Base-by-base conservation (phyloP, 2,113 vertebrate genomes). In the Actenoides hombroni region DNA sequence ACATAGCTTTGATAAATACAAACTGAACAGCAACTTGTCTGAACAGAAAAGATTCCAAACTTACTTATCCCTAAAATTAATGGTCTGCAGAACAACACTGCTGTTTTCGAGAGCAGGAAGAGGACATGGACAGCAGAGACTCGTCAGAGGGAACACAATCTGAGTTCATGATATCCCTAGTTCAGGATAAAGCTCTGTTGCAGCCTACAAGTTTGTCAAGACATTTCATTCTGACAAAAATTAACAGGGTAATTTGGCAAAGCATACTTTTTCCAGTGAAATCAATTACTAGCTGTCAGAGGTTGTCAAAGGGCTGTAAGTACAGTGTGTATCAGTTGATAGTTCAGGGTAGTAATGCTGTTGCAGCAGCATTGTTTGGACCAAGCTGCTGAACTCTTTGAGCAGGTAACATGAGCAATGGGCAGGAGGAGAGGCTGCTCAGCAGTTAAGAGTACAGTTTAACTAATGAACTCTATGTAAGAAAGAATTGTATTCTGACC, bases 361-460 rank as follows among this genome's bases (percentile, higher is more conserved):
- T 44, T 0, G 0, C 26, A 89, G 33, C 26, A 76, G 35, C 35
- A 60, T 0, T 51, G 26, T 33, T n/a, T 44, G 48, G 35, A 71
- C 37, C 35, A 73, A 48, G 25, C 33, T 85, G 46, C 31, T 74
- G 44, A 89, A 15, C 16, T 57, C 21, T 51, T 28, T 13, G 9
- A 23, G 28, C 31, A 82, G 33, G 2, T 46, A 71, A 60, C 1
- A 1, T n/a, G 13, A 90, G 53, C 51, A 42, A 13, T 56, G 69
- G 15, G 9, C 25, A 60, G 26, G 53, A 33, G 5, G 24, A 92
- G 40, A 89, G 37, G 31, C 31, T 69, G 67, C 40, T 83, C 44
- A 87, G 44, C 21, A 75, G 26, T 12, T 61, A 9, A 9, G 0
- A 76, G 56, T 17, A 35, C 23, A 26, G 37, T 8, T 71, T 35